These are phyloP conservation scores for Tenualosa ilisha DNA, from an alignment of 2,797 vertebrate species.

Conservation along the genomic window DNA sequence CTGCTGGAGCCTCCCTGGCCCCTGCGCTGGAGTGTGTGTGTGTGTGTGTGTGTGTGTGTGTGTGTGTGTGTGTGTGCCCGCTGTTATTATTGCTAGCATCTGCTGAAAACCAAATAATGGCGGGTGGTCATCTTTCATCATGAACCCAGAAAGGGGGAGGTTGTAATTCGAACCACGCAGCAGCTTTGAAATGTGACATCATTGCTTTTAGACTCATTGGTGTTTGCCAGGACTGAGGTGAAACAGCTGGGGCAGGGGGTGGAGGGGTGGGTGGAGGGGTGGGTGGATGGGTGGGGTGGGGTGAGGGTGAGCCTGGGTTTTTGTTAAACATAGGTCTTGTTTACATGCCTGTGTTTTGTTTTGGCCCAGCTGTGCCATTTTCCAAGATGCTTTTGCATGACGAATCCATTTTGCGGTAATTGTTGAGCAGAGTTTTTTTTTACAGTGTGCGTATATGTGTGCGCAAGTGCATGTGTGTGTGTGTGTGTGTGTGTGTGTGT, in stretches of 20 bases:
- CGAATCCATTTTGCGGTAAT: constrained; percentile 49
- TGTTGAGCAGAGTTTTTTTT: constrained; percentile 19
- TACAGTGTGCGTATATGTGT: background rate
- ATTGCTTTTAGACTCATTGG: constrained; percentile 64
- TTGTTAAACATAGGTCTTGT: constrained; percentile 47
- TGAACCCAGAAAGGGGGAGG: constrained; percentile 63
- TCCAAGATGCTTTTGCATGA: constrained; percentile 35
- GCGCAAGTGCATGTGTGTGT: background rate
- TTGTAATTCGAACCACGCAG: constrained; percentile 65
- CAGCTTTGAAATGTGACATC: constrained; percentile 62
- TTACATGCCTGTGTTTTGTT: constrained; percentile 51
- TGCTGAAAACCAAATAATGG: constrained; percentile 74
- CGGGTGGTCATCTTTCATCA: constrained; percentile 76
- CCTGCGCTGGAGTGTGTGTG: background rate
- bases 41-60: background rate
- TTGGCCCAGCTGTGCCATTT: constrained; percentile 23
- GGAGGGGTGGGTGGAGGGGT: constrained; percentile 15
- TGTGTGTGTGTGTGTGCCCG: background rate
- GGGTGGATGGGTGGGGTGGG: background rate
- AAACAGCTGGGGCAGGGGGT: constrained; percentile 59
- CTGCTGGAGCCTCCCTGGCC: background rate
- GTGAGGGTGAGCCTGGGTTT: background rate
- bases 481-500: background rate
- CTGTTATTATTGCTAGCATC: constrained; percentile 70
- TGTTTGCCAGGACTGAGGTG: constrained; percentile 51